Evolutionary conservation across 2,888 invertebrate genomes (phyloP).

Genomic region (Dicranocentrus wangi): DNA sequence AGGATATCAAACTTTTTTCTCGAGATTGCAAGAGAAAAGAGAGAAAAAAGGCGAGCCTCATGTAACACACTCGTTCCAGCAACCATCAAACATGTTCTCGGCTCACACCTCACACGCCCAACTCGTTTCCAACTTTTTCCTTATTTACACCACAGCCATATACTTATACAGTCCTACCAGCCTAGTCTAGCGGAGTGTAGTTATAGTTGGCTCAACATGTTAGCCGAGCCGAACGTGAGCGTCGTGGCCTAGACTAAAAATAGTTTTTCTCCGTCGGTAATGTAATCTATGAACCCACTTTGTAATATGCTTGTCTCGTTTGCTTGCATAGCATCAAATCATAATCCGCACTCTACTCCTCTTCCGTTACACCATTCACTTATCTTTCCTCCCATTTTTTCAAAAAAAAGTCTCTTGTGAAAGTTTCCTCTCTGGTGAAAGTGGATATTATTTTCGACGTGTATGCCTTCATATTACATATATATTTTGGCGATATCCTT

Average conservation of each 20-base stretch:
- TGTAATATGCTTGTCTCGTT: conserved; percentile 57
- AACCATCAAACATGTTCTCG: conserved; percentile 70
- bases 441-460: too few species aligned
- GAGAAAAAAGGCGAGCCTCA: conserved; percentile 47
- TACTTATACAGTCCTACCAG: neutral
- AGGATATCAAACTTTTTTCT: neutral
- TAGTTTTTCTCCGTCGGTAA: conserved; percentile 22
- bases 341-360: conserved; percentile 48
- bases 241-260: too few species aligned
- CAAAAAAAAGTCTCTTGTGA: neutral
- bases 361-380: conserved; percentile 42
- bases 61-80: conserved; percentile 67
- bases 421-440: neutral
- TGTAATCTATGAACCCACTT: conserved; percentile 50
- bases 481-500: too few species aligned
- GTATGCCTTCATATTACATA: too few species aligned
- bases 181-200: too few species aligned
- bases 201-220: too few species aligned
- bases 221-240: too few species aligned
- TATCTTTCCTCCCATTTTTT: conserved; percentile 10
- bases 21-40: conserved; percentile 4
- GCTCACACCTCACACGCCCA: conserved; percentile 69
- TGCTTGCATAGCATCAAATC: conserved; percentile 54
- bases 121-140: conserved; percentile 59
- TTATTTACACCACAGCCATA: conserved; percentile 41